Base-by-base conservation (phyloP, 2,113 vertebrate species). In the Dicerorhinus sumatrensis region DNA sequence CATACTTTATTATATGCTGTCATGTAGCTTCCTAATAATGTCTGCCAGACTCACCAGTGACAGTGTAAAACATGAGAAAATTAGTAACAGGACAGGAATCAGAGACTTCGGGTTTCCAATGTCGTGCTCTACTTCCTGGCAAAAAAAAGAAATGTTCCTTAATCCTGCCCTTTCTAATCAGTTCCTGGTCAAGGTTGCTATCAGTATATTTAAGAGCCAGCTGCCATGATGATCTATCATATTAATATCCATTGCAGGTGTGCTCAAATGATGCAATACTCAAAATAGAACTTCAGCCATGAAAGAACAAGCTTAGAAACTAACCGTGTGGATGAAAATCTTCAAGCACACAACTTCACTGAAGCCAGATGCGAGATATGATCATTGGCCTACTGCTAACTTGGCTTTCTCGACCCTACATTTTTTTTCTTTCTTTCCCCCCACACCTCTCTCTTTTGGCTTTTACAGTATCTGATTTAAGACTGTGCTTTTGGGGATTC, bases 1-100 rank as follows among this genome's bases (percentile, higher is more conserved):
- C 97, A 92, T 97, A 84, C 96, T 97, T 98, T 98, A 98, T 98
- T 98, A 98, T 94, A 85, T 81, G 56, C 96, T 98, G 98, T 98
- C 98, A 97, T 93, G 70, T 88, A 94, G 89, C 93, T 97, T 98
- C 83, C 0, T 98, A 98, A 98, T 98, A 97, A 98, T 97, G 97
- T 97, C 97, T 97, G 95, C 97, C 54, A 54, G 97, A 90, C 97
- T 97, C 97, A 48, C 96, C 6, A 56, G 96, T 60, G 93, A 97
- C 97, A 98, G 80, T 90, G 91, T 98, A 98, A 98, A 94, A 87
- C 46, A 36, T 97, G 98, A 85, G 96, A 65, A 98, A 98, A 98
- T 98, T 96, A 98, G 97, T 93, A 96, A 92, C 65, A 96, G 97
- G 96, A 96, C 96, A 91, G 75, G 95, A 95, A 91, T 97, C 97